A percentile compares a stretch with the other conserved stretches of the same genome.
These are phyloP conservation scores for Alfaro cultratus DNA, from an alignment of 2,797 vertebrate species.

Conservation along the genomic window DNA sequence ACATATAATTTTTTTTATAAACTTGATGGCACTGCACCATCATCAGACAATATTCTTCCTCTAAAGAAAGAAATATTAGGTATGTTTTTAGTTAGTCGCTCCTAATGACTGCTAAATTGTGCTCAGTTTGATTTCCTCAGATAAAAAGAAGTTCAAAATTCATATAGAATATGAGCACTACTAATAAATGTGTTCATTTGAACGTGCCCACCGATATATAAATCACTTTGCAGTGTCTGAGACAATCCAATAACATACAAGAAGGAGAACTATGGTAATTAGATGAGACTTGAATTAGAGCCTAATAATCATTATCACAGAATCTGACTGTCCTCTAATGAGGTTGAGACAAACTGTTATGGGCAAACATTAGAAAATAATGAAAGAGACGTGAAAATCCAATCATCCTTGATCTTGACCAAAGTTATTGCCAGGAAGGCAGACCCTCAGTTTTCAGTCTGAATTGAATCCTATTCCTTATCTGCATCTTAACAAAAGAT, in stretches of 20 bases:
- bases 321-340: constrained; percentile 62
- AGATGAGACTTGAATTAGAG: constrained; percentile 42
- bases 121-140: neutral
- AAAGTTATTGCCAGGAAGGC: constrained; percentile 45
- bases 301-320: constrained; percentile 56
- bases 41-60: neutral
- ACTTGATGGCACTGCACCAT: neutral
- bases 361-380: constrained; percentile 26
- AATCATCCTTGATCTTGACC: constrained; percentile 51
- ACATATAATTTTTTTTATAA: neutral
- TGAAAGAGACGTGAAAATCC: constrained; percentile 49
- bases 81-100: neutral
- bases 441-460: constrained; percentile 43
- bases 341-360: constrained; percentile 35
- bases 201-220: constrained; percentile 20
- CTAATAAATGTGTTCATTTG: neutral
- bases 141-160: neutral
- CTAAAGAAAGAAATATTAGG: neutral
- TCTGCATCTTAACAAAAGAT: constrained; percentile 48
- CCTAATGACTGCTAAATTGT: neutral
- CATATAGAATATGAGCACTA: neutral
- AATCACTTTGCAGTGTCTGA: constrained; percentile 41
- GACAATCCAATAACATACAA: constrained; percentile 14
- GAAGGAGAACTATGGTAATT: constrained; percentile 47
- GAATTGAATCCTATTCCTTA: constrained; percentile 51